These are phyloP conservation scores for Xyrichtys novacula DNA, from an alignment of 2,797 vertebrate genomes.

Conservation along the genomic window DNA sequence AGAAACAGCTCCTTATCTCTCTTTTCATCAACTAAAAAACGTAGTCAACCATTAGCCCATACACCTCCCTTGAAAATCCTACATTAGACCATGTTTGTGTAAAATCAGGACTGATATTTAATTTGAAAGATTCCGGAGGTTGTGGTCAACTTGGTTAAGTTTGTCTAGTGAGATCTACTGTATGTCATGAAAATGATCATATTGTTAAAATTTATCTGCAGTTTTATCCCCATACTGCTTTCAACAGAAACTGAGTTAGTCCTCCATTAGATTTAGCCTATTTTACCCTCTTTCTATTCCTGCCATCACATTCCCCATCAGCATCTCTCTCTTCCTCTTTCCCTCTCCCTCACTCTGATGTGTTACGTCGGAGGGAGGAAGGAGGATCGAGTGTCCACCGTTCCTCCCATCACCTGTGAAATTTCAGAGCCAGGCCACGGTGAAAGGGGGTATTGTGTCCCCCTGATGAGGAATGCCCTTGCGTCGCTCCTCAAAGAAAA, in stretches of 20 bases:
- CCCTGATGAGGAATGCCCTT: slow-evolving; percentile 90
- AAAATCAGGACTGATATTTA: neutral
- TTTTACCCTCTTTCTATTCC: slow-evolving; percentile 9
- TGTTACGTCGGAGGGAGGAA: slow-evolving; percentile 66
- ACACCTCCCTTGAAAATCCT: neutral
- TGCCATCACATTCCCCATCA: slow-evolving; percentile 36
- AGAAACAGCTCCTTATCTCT: slow-evolving; percentile 2
- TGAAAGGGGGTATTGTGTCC: slow-evolving; percentile 97
- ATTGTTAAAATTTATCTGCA: neutral
- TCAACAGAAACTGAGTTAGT: slow-evolving; percentile 14
- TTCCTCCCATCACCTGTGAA: slow-evolving; percentile 96
- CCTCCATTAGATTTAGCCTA: slow-evolving; percentile 10
- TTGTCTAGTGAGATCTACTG: neutral
- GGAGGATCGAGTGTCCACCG: slow-evolving; percentile 88
- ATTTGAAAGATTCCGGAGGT: neutral
- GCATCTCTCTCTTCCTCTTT: slow-evolving; percentile 49
- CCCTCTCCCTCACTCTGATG: slow-evolving; percentile 34
- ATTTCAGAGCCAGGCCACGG: slow-evolving; percentile 90
- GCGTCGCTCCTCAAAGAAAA: slow-evolving; percentile 90
- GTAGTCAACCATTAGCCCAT: too few species aligned
- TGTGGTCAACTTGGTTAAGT: neutral
- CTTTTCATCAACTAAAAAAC: neutral
- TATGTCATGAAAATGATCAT: neutral
- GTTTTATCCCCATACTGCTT: neutral
- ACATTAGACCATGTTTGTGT: neutral